Percentiles rank a stretch among this genome's conserved stretches.
Conservation (phyloP, 2,888 invertebrate genomes). For the Cepaea hortensis region DNA sequence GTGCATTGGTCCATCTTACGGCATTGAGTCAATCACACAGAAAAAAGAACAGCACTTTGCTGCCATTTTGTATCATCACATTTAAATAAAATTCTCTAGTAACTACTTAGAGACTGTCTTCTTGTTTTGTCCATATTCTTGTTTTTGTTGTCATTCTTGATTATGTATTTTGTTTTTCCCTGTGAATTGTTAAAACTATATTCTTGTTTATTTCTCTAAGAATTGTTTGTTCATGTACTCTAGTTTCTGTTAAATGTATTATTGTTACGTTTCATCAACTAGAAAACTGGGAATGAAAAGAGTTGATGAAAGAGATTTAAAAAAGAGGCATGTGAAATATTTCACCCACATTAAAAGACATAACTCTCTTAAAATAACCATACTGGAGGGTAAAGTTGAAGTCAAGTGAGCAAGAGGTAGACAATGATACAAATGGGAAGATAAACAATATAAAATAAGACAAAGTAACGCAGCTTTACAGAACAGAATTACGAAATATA, state of each 20-base stretch:
- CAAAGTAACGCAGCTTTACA: too few relatives aligned
- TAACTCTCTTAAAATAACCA: too few relatives aligned
- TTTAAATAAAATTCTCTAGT: slow-evolving; percentile 27
- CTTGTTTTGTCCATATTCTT: neutral
- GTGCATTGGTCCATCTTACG: neutral
- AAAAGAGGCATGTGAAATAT: too few relatives aligned
- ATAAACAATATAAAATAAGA: too few relatives aligned
- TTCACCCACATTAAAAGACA: too few relatives aligned
- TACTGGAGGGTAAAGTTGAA: too few relatives aligned
- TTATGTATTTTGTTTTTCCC: neutral
- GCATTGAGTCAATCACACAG: neutral
- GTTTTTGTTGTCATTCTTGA: neutral
- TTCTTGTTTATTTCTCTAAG: neutral
- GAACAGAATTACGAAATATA: too few relatives aligned
- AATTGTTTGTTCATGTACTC: neutral
- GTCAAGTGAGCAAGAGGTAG: too few relatives aligned
- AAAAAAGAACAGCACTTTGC: neutral
- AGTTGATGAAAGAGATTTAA: too few relatives aligned
- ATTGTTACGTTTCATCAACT: neutral
- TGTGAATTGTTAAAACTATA: neutral
- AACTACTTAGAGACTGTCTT: neutral
- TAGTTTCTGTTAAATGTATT: neutral
- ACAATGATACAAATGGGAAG: too few relatives aligned
- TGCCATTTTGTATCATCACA: slow-evolving; percentile 34
- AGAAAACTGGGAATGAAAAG: too few relatives aligned